Evolutionary conservation across 2,113 vertebrate genomes (phyloP), one percentile per base, ranked within the genome.

Genomic region (Austrofundulus limnaeus): DNA sequence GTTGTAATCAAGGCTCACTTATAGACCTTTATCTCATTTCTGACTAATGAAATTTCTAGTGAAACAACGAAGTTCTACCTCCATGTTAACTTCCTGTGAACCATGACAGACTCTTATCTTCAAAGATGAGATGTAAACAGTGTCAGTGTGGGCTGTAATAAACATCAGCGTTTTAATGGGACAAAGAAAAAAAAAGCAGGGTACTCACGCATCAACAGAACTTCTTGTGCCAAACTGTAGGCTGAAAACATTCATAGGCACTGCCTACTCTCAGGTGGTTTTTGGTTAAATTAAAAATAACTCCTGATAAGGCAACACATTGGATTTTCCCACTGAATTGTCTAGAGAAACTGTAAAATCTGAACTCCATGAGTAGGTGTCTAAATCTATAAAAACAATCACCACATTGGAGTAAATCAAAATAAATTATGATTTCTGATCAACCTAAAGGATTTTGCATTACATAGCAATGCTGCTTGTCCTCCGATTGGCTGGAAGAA

Each of bases 161-260:
- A 77, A 80, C 82, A 84, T 87, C 79, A 83, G 86, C 85, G 86
- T 86, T 90, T 92, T 90, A 91, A 91, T 91, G 77, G 81, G 85
- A 88, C 84, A 90, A 90, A 88, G 75, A 82, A 38, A 48, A 89
- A 87, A 61, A 86, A 86, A 84, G 53, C 83, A 89, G 78, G 68
- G 78, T 67, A 84, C 78, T 85, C 72, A 87, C 86, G 67, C 78
- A 85, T 87, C 72, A 85, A 89, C 83, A 86, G 72, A 85, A 82
- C 70, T 55, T 59, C 23, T 50, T 66, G 77, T 38, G 34, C 51
- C 58, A 60, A 77, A 75, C 77, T 64, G 72, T 45, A 73, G 66
- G 74, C 54, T 82, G 80, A 85, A 89, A 82, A 86, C 84, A 85
- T 85, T 89, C 72, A 80, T 83, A 91, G 86, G 89, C 90, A 88